Evolutionary conservation across 2,113 vertebrate genomes (phyloP).

Genomic region (Osmerus mordax): DNA sequence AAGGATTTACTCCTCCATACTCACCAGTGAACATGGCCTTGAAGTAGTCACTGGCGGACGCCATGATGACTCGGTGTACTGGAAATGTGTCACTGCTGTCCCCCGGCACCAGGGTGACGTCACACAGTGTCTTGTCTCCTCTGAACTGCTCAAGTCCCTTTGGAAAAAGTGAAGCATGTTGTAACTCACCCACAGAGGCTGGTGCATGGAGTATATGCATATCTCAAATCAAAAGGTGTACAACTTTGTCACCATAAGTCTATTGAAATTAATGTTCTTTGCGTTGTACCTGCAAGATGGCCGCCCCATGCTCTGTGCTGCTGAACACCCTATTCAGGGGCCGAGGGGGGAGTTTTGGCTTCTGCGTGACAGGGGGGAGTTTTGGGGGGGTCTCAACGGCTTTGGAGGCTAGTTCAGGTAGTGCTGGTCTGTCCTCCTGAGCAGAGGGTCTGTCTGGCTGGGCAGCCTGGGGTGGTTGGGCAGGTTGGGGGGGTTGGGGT

Average conservation of each 20-base stretch:
- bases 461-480: slow-evolving; percentile 23
- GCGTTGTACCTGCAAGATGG: slow-evolving; percentile 63
- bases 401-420: slow-evolving; percentile 28
- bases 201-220: too few relatives aligned
- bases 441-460: slow-evolving; percentile 24
- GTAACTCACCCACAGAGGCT: too few relatives aligned
- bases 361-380: slow-evolving; percentile 45
- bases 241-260: too few relatives aligned
- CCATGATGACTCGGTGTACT: slow-evolving; percentile 78
- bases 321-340: slow-evolving; percentile 67
- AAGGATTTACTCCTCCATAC: neutral
- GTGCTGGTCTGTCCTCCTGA: slow-evolving; percentile 23
- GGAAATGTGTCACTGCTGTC: slow-evolving; percentile 71
- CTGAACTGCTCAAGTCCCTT: slow-evolving; percentile 73
- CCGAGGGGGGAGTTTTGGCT: slow-evolving; percentile 61
- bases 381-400: slow-evolving; percentile 40
- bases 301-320: slow-evolving; percentile 61
- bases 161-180: neutral
- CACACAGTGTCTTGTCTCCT: slow-evolving; percentile 66
- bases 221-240: too few relatives aligned
- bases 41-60: slow-evolving; percentile 79
- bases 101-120: slow-evolving; percentile 72
- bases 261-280: neutral
- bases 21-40: slow-evolving; percentile 81
- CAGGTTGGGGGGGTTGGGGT: slow-evolving; percentile 8